These are phyloP conservation scores for Tanaodytes sp. DNA, from an alignment of 2,888 invertebrate species.

Conservation along the genomic window DNA sequence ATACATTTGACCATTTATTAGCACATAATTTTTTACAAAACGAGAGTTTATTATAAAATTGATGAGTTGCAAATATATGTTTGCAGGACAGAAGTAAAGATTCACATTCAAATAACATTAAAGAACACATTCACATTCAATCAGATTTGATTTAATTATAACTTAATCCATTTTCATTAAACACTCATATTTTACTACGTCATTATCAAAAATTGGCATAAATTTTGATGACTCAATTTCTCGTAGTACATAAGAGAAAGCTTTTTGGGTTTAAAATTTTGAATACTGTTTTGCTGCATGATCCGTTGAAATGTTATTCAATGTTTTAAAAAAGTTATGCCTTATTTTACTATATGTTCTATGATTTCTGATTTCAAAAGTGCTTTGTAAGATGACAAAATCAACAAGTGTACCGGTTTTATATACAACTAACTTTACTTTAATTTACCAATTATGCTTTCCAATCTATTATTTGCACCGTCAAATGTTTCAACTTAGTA, in stretches of 20 bases:
- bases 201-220: not conserved
- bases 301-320: not conserved
- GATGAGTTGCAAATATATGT: constrained; percentile 18
- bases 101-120: too few relatives aligned
- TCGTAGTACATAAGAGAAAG: constrained; percentile 1
- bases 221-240: constrained; percentile 5
- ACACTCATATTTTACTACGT: constrained; percentile 9
- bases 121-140: constrained; percentile 11
- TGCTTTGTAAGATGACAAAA: not conserved
- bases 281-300: not conserved
- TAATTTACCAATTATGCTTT: not conserved
- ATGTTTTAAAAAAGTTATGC: not conserved
- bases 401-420: not conserved
- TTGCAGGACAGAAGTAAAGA: constrained; percentile 14
- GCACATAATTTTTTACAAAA: constrained; percentile 14
- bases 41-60: constrained; percentile 13
- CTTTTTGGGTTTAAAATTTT: constrained; percentile 1
- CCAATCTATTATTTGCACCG: not conserved
- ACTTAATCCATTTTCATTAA: not conserved
- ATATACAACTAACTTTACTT: not conserved
- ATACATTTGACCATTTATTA: constrained; percentile 8
- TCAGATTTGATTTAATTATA: constrained; percentile 20
- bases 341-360: not conserved
- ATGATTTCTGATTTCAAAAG: constrained; percentile 4
- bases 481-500: too few relatives aligned